Base-by-base conservation (phyloP, 2,888 invertebrate genomes). In the Ormia ochracea region DNA sequence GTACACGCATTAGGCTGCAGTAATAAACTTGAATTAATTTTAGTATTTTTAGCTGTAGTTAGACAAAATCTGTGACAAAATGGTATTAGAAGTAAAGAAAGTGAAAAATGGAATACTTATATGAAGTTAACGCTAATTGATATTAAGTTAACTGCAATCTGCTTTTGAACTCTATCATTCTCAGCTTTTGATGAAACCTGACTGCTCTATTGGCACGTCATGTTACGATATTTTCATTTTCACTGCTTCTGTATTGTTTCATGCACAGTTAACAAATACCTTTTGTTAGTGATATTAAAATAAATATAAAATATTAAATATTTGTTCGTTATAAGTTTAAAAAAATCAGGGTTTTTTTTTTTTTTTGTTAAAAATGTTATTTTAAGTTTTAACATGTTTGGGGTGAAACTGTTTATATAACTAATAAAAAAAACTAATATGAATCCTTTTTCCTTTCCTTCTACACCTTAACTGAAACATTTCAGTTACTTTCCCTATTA, bases 271-370 rank as follows among this genome's bases (percentile, higher is more conserved):
- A 41, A 48, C n/a, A 28, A 38, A 63, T 48, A 54, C 59, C 14
- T 68, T 75, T 75, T 75, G 41, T 76, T 63, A 70, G 63, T 77
- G 69, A 70, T 77, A 77, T 65, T 77, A 70, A 77, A 41, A 70
- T 77, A 70, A 70, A 33, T 28, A 58, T 23, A 52, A 66, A 56
- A 61, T 12, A 48, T 43, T 3, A 14, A 73, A 76, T 38, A 56
- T 9, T 41, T 17, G 50, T 50, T 63, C 41, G 54, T 56, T 19
- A 54, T 72, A 54, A 72, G 72, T 72, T 72, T n/a, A n/a, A n/a
- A 70, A 43, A 63, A 36, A 70, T 70, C 69, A 77, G 76, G 69
- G 76, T 23, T 77, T 76, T 56, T 41, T 17, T 28, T 36, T 7
- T 45, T 14, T 28, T 33, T 38, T 26, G 31, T 9, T n/a, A n/a